Evolutionary conservation across 2,797 vertebrate genomes (phyloP).

Genomic region (Myotis planiceps): DNA sequence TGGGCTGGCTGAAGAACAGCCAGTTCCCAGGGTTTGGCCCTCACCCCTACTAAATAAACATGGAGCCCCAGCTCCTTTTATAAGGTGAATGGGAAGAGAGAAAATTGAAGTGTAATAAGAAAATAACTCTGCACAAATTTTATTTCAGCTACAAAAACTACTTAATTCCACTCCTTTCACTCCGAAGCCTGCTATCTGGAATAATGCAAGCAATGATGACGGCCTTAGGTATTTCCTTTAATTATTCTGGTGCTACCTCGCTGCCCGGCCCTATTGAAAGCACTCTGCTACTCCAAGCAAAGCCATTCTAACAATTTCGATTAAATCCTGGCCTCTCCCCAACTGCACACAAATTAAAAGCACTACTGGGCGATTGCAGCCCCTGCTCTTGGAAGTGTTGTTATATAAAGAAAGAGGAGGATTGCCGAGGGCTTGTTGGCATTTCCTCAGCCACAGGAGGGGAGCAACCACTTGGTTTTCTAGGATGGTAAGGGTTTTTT

Average conservation of each 20-base stretch:
- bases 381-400: constrained; percentile 88
- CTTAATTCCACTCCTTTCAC: constrained; percentile 84
- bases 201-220: constrained; percentile 79
- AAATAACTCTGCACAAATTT: constrained; percentile 80
- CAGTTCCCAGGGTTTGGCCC: not conserved
- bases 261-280: constrained; percentile 79
- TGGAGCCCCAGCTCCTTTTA: constrained; percentile 64
- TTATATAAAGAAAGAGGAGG: constrained; percentile 86
- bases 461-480: constrained; percentile 83
- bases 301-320: constrained; percentile 91
- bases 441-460: constrained; percentile 80
- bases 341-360: constrained; percentile 89
- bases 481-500: not conserved
- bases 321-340: constrained; percentile 92
- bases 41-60: constrained; percentile 40
- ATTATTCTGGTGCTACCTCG: constrained; percentile 86
- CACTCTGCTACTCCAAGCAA: constrained; percentile 89
- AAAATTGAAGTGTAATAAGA: constrained; percentile 82
- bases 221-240: constrained; percentile 87
- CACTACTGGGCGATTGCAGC: constrained; percentile 89
- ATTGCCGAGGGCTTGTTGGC: constrained; percentile 87
- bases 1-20: not conserved
- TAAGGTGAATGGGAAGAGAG: constrained; percentile 79
- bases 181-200: constrained; percentile 83
- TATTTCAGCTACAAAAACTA: constrained; percentile 81